These are phyloP conservation scores for Genyomyrus donnyi DNA, from an alignment of 2,113 vertebrate genomes.

Conservation along the genomic window DNA sequence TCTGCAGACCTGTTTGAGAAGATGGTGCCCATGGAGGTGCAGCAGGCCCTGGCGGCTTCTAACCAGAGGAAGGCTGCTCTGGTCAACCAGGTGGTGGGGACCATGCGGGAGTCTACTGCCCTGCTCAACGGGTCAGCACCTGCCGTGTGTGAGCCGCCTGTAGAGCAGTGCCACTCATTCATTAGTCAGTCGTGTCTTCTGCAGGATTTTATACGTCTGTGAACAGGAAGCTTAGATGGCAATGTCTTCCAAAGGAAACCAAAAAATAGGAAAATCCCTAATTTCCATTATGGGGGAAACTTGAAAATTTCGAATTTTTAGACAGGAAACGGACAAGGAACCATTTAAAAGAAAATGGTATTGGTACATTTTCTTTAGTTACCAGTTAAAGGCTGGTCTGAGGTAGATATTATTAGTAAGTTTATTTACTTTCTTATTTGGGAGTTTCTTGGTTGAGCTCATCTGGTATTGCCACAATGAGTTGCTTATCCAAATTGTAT, in stretches of 20 bases:
- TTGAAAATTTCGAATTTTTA: background rate
- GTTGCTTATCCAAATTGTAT: background rate
- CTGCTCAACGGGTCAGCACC: conserved; percentile 83
- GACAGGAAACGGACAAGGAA: background rate
- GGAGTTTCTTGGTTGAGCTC: background rate
- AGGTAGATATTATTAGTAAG: background rate
- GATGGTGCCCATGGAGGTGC: conserved; percentile 92
- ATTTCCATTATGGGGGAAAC: background rate
- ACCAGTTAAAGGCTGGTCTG: background rate
- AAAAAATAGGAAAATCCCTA: background rate
- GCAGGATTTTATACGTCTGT: background rate
- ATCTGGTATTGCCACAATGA: background rate
- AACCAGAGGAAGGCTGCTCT: conserved; percentile 83
- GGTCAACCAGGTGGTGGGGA: conserved; percentile 85
- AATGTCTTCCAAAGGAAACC: background rate
- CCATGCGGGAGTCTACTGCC: conserved; percentile 93
- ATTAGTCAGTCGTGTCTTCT: background rate
- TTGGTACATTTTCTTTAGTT: background rate
- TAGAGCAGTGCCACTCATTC: background rate
- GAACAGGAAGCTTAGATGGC: background rate
- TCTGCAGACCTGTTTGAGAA: conserved; percentile 91
- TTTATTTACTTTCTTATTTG: background rate
- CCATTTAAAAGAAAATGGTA: background rate
- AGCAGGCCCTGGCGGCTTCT: conserved; percentile 78
- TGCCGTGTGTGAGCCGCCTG: no score